A percentile compares a stretch with the other conserved stretches of the same genome.
Conservation (phyloP, 2,797 vertebrate species). For the Ceryle rudis region DNA sequence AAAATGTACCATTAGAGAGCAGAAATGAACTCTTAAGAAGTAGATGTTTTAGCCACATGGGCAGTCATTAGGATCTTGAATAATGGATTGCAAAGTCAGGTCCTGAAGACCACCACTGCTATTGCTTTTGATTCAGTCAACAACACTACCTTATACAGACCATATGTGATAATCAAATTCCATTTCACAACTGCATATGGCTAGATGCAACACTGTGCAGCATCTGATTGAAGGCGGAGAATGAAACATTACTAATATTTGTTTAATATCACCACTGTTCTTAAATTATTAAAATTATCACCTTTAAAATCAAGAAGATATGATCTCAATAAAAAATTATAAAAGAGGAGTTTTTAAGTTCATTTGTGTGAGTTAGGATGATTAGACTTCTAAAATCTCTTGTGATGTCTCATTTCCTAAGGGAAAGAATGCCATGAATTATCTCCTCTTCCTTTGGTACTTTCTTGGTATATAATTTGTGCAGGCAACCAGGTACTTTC, state of each 20-base stretch:
- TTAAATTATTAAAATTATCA: background rate
- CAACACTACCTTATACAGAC: background rate
- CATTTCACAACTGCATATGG: background rate
- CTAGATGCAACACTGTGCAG: background rate
- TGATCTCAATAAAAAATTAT: background rate
- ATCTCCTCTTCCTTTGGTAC: background rate
- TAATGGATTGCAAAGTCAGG: background rate
- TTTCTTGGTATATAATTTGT: background rate
- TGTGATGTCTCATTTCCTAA: background rate
- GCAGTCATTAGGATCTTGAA: background rate
- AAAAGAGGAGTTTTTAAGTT: background rate
- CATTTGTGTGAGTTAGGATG: background rate
- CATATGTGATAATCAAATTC: background rate
- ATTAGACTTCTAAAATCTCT: background rate
- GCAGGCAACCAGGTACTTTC: background rate
- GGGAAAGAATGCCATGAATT: background rate
- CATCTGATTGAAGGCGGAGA: background rate
- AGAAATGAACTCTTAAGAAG: background rate
- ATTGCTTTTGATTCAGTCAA: background rate
- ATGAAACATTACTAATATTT: background rate
- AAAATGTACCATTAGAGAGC: background rate
- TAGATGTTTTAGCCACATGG: background rate
- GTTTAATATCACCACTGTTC: background rate
- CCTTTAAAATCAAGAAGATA: background rate
- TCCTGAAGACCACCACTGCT: background rate